Percentiles rank a stretch among this genome's conserved stretches.
Evolutionary conservation across 2,797 vertebrate species (phyloP).

Genomic region (Microctenopoma stevenorrisi): DNA sequence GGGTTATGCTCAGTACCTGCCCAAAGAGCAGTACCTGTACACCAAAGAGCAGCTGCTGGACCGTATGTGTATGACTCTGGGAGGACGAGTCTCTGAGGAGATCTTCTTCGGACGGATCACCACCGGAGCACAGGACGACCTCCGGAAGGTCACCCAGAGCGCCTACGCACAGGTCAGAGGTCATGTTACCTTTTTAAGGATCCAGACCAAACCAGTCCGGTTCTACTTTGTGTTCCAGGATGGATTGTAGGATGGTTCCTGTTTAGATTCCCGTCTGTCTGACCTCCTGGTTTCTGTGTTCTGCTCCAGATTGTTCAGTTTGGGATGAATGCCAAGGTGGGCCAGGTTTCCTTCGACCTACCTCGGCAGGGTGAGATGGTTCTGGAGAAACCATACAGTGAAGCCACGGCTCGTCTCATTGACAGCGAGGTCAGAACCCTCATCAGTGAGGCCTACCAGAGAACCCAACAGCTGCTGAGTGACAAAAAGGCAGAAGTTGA

Average conservation of each 20-base stretch:
- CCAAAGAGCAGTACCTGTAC: conserved; percentile 95
- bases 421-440: conserved; percentile 91
- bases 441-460: conserved; percentile 88
- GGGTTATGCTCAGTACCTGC: conserved; percentile 96
- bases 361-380: conserved; percentile 95
- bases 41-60: conserved; percentile 96
- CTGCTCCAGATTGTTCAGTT: conserved; percentile 93
- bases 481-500: conserved; percentile 92
- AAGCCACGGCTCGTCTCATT: conserved; percentile 93
- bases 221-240: too few species aligned
- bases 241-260: too few species aligned
- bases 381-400: conserved; percentile 96
- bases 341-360: conserved; percentile 96
- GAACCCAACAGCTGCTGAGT: conserved; percentile 86
- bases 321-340: conserved; percentile 96
- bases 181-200: not conserved
- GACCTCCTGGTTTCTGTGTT: conserved; percentile 9
- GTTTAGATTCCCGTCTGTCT: not conserved
- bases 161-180: conserved; percentile 89
- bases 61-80: conserved; percentile 97
- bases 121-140: conserved; percentile 95
- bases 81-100: conserved; percentile 93
- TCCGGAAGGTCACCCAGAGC: conserved; percentile 96
- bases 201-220: too few species aligned
- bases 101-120: conserved; percentile 96